Base-by-base conservation (phyloP, 2,113 vertebrate genomes). In the Bubalus kerabau region DNA sequence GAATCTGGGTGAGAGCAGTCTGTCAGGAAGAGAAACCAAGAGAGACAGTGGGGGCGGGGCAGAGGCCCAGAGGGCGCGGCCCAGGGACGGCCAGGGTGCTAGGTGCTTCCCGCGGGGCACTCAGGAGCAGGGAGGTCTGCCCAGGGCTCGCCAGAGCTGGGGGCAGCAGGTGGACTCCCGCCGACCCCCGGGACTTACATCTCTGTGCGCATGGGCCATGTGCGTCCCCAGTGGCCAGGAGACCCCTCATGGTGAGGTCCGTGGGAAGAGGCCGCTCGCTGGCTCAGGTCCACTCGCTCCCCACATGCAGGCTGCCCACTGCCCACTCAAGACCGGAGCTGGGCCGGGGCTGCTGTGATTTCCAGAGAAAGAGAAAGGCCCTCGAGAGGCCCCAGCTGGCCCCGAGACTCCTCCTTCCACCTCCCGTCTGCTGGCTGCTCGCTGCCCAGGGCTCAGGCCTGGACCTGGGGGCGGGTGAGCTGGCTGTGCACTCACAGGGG, bases 391-490 rank as follows among this genome's bases (percentile, higher is more conserved):
- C 50, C 11, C 50, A 21, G 71, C 71, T 76, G 40, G 71, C 23
- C 14, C 40, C 3, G 1, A 43, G 40, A 43, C 43, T 14, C 24
- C 74, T 24, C 6, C 74, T 15, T 28, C 74, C 74, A 14, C 43
- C 40, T 78, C 24, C 40, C 2, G 0, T 78, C 40, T 46, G 40
- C 23, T 43, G 40, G 24, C 43, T 0, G 13, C 23, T 6, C 7
- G 6, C 24, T 78, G 74, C 23, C 74, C 74, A 46, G 40, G 74
- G 71, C 12, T 46, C 24, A 43, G 13, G 71, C 21, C 26, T 17
- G 30, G 30, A 1, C 2, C 30, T 26, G 30, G 1, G 48, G 30
- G 43, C 0, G 8, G 74, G 54, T 1, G 23, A 17, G 6, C 54
- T 26, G 43, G 54, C 40, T 19, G 9, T 2, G 2, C 11, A 46